phyloP scores from a whole-genome alignment of 2,888 invertebrate genomes.

The Actias luna region DNA sequence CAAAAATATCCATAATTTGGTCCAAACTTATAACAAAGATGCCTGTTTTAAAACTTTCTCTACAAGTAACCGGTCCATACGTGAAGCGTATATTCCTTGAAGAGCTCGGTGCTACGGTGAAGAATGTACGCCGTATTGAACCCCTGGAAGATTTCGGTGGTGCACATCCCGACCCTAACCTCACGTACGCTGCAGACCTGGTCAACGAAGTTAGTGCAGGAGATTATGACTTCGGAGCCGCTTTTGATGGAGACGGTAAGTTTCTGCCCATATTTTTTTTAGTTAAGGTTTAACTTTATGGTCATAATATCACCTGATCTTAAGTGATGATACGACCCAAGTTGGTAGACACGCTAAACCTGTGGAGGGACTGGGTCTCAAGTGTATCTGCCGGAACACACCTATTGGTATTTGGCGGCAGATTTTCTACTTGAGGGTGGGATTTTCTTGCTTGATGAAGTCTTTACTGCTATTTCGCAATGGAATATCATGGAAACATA shows the following conservation, averaged over 20 bases:
- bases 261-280: not conserved
- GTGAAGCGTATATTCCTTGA: constrained; percentile 93
- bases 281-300: too few species aligned
- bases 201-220: constrained; percentile 85
- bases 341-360: too few species aligned
- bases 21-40: not conserved
- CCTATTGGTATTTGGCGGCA: too few species aligned
- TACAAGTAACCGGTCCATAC: constrained; percentile 96
- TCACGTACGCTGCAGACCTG: constrained; percentile 92
- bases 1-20: not conserved
- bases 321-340: too few species aligned
- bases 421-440: too few species aligned
- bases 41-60: constrained; percentile 28
- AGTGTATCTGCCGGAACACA: too few species aligned
- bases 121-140: constrained; percentile 87
- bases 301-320: too few species aligned
- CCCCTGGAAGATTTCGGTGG: constrained; percentile 98
- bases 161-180: constrained; percentile 98
- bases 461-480: too few species aligned
- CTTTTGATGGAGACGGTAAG: constrained; percentile 98
- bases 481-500: too few species aligned
- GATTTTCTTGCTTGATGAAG: too few species aligned
- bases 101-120: constrained; percentile 89
- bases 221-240: constrained; percentile 90
- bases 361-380: too few species aligned